These are phyloP conservation scores for Botia kubotai DNA, from an alignment of 2,797 vertebrate genomes.

Conservation along the genomic window DNA sequence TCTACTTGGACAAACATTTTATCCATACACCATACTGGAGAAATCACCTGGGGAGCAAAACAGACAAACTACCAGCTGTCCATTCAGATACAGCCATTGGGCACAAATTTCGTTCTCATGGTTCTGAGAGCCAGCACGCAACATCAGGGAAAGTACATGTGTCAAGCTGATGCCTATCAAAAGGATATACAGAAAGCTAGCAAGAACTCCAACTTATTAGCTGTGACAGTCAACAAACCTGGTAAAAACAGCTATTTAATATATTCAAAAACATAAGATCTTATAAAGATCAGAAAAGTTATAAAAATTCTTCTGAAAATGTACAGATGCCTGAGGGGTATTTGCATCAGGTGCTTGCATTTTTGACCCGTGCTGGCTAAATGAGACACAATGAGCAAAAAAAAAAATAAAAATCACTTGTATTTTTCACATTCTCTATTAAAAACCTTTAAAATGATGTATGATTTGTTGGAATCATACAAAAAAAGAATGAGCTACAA, in stretches of 20 bases:
- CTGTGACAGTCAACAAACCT: slow-evolving; percentile 66
- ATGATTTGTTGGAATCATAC: too few species aligned
- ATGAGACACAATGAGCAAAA: too few species aligned
- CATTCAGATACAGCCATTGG: slow-evolving; percentile 28
- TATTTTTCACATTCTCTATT: too few species aligned
- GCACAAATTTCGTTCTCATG: slow-evolving; percentile 58
- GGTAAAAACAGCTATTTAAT: slow-evolving; percentile 64
- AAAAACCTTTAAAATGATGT: too few species aligned
- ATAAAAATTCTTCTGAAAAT: too few species aligned
- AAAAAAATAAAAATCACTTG: too few species aligned
- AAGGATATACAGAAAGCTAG: slow-evolving; percentile 63
- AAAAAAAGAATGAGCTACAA: too few species aligned
- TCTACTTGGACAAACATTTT: slow-evolving; percentile 64
- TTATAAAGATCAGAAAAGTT: background rate
- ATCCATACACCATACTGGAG: slow-evolving; percentile 63
- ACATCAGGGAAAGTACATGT: slow-evolving; percentile 73
- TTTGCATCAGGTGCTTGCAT: too few species aligned
- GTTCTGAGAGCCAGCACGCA: slow-evolving; percentile 64
- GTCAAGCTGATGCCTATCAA: slow-evolving; percentile 67
- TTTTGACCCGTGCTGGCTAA: too few species aligned
- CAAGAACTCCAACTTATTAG: slow-evolving; percentile 63
- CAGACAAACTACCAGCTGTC: slow-evolving; percentile 71
- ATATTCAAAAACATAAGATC: background rate
- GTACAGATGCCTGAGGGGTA: too few species aligned
- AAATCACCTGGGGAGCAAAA: slow-evolving; percentile 69